Evolutionary conservation across 2,888 invertebrate species (phyloP).

Genomic region (Nephrocerus scutellatus): DNA sequence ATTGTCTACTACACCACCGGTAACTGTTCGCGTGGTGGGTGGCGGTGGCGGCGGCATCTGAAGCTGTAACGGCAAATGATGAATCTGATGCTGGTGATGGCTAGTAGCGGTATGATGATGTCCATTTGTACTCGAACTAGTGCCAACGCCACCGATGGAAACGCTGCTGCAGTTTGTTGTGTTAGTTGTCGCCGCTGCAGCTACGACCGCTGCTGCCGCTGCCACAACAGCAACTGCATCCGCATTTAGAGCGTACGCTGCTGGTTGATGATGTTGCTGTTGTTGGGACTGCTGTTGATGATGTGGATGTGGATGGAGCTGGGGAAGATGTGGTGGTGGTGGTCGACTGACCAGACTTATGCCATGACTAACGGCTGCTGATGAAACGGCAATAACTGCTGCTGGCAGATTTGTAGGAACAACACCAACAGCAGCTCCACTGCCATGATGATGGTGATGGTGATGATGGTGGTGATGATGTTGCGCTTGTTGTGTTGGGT

Average conservation of each 20-base stretch:
- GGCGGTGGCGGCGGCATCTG: background rate
- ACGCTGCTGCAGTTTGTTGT: slow-evolving; percentile 18
- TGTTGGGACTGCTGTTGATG: too few species aligned
- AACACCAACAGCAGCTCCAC: slow-evolving; percentile 5
- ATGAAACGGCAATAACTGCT: background rate
- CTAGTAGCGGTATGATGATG: slow-evolving; percentile 18
- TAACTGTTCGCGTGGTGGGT: too few species aligned
- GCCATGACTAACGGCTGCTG: background rate
- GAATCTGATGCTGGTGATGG: slow-evolving; percentile 9
- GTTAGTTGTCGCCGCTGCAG: slow-evolving; percentile 1
- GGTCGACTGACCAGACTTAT: too few species aligned
- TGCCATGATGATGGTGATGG: slow-evolving; percentile 4
- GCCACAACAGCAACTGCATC: too few species aligned
- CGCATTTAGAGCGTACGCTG: slow-evolving; percentile 1
- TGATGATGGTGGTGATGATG: slow-evolving; percentile 5
- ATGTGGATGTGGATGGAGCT: too few species aligned
- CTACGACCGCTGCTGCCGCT: slow-evolving; percentile 9
- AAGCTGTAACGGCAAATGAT: slow-evolving; percentile 2
- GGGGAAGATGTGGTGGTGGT: too few species aligned
- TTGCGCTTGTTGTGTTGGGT: background rate
- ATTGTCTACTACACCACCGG: too few species aligned
- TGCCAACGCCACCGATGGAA: too few species aligned
- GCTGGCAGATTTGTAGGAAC: slow-evolving; percentile 1
- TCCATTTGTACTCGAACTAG: slow-evolving; percentile 20
- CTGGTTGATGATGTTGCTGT: slow-evolving; percentile 7